phyloP scores from a whole-genome alignment of 2,113 vertebrate genomes.

The Neotoma lepida region DNA sequence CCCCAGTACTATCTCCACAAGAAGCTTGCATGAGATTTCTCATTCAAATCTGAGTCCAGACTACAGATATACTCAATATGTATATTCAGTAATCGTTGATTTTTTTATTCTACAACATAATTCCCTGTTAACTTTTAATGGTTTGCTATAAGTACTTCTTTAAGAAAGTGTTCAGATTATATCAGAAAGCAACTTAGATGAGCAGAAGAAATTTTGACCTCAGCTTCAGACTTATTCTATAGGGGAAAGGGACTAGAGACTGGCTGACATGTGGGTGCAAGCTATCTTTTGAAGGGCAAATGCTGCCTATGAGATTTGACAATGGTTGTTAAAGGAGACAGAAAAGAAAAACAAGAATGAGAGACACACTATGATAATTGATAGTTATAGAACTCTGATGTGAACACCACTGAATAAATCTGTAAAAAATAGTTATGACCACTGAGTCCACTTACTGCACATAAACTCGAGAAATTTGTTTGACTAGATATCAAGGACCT shows the following conservation, averaged over 20 bases:
- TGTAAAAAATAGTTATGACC: background rate
- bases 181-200: background rate
- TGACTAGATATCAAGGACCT: background rate
- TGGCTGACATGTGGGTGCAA: background rate
- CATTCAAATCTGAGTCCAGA: background rate
- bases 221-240: background rate
- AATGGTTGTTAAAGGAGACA: background rate
- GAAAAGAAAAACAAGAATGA: background rate
- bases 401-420: background rate
- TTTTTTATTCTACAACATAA: background rate
- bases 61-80: background rate
- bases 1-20: background rate
- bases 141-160: background rate
- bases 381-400: background rate
- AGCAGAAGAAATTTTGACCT: background rate
- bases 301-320: background rate
- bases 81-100: background rate
- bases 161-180: background rate
- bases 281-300: background rate
- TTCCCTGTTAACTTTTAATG: background rate
- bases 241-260: background rate
- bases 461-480: background rate
- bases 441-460: background rate
- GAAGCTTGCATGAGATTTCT: background rate
- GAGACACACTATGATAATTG: background rate